phyloP scores from a whole-genome alignment of 2,113 vertebrate genomes.

The Scatophagus argus region DNA sequence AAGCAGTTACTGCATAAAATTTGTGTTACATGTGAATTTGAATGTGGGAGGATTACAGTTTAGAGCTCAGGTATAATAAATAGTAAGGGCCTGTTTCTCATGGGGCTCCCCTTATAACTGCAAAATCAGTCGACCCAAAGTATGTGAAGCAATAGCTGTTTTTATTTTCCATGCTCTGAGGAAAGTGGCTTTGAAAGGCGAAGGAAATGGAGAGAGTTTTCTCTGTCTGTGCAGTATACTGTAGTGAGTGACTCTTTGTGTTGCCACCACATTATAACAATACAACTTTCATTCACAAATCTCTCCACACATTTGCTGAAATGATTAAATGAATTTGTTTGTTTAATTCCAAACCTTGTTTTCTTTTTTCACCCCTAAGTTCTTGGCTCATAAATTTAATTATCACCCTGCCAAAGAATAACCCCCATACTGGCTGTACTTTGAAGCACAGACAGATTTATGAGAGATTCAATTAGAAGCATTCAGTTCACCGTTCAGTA shows the following conservation, averaged over 20 bases:
- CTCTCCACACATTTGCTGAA: conserved; percentile 26
- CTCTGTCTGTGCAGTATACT: not conserved
- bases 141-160: conserved; percentile 31
- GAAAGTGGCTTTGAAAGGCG: conserved; percentile 32
- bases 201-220: conserved; percentile 40
- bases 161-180: conserved; percentile 40
- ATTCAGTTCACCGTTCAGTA: conserved; percentile 10
- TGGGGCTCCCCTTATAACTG: conserved; percentile 28
- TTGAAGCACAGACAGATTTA: conserved; percentile 14
- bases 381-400: conserved; percentile 21
- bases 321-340: conserved; percentile 8
- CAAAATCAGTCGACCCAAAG: conserved; percentile 35
- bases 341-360: conserved; percentile 32
- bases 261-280: conserved; percentile 35
- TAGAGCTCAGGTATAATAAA: conserved; percentile 28
- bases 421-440: conserved; percentile 13
- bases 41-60: conserved; percentile 14
- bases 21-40: not conserved
- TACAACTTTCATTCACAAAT: conserved; percentile 41
- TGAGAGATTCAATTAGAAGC: conserved; percentile 18
- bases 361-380: not conserved
- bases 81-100: conserved; percentile 31
- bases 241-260: conserved; percentile 33
- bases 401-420: conserved; percentile 12
- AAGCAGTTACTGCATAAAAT: conserved; percentile 1